Evolutionary conservation across 2,113 vertebrate species (phyloP), one percentile per base, ranked within the genome.

Genomic region (Protomyctophum bolini): DNA sequence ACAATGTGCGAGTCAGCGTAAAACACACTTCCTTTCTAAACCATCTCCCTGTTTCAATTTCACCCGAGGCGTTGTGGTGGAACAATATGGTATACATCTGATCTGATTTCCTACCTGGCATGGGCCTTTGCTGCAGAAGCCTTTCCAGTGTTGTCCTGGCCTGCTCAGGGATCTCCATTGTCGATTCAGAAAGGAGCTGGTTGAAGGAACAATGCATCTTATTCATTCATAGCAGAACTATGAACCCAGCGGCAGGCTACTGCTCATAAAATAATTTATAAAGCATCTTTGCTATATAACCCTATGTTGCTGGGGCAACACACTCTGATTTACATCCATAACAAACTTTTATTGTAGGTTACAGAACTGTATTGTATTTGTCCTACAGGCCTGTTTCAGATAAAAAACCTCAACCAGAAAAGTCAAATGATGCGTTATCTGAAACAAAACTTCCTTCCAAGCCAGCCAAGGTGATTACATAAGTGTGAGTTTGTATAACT

Each of bases 1-100:
- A 83, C 80, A 89, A 80, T 72, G 80, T 74, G 64, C 46, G 14
- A 87, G 80, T 82, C 78, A 79, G 72, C 77, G 56, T 45, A 48
- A 72, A 79, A 83, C 82, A 83, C 82, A 70, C 89, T 84, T 83
- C 77, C 78, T 84, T 73, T 83, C 55, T 75, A 72, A 74, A 61
- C 76, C 73, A 59, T 46, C 68, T 41, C 45, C 62, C 57, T 51
- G 59, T 79, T 73, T 88, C 77, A 77, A 15, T 67, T 68, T 80
- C 21, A 77, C 71, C 81, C 56, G 72, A 84, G 79, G 79, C 71
- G 6, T 72, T 0, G 70, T 51, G 58, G 63, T 56, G 12, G 52
- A 79, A 86, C 83, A 84, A 80, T 21, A 21, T 28, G 52, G 57
- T 21, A 9, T 76, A 58, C 78, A 69, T 58, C 79, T 65, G 82